Base-by-base conservation (phyloP, 1,140 invertebrate genomes). In the Euura lappo region DNA sequence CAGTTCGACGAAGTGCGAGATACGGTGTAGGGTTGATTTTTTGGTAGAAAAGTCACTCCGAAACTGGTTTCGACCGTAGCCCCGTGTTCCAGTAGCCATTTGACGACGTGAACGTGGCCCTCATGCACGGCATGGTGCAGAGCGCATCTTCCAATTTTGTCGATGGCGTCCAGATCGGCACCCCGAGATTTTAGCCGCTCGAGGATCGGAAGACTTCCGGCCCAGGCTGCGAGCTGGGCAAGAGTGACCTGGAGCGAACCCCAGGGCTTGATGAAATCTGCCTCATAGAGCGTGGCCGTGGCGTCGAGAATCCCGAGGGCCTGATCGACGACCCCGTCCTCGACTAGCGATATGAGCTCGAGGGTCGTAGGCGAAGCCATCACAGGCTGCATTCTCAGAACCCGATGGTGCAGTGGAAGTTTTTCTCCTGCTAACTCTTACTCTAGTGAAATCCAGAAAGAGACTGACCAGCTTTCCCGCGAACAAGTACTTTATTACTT, bases 181-280 rank as follows among this genome's bases (percentile, higher is more conserved):
- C 79, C 75, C 6, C 45, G 73, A 10, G 71, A 5, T 6, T 69
- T 43, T 3, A 81, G 70, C 8, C n/a, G 43, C 5, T 78, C 47
- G 68, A 80, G 45, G 7, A 80, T 11, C 11, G 77, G 66, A 6
- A 69, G 71, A 5, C 64, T 73, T 2, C 77, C 80, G 2, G 73
- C 70, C 78, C 76, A 80, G 3, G 77, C 77, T 8, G 79, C 80
- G 43, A 80, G 43, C 3, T 81, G 79, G 45, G 8, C 51, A n/a
- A 60, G 51, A 6, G 51, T 60, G 3, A 60, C 51, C 13, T 6
- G 51, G 4, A 60, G 51, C 3, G 51, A 60, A 6, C 51, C 51
- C 8, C 51, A 81, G 11, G 3, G 73, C 65, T 67, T 69, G 46
- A 60, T n/a, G 51, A 60, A 60, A 68, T 10, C 10, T 44, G 8